These are phyloP conservation scores for Sinocyclocheilus grahami DNA, from an alignment of 2,113 vertebrate genomes.

Conservation along the genomic window DNA sequence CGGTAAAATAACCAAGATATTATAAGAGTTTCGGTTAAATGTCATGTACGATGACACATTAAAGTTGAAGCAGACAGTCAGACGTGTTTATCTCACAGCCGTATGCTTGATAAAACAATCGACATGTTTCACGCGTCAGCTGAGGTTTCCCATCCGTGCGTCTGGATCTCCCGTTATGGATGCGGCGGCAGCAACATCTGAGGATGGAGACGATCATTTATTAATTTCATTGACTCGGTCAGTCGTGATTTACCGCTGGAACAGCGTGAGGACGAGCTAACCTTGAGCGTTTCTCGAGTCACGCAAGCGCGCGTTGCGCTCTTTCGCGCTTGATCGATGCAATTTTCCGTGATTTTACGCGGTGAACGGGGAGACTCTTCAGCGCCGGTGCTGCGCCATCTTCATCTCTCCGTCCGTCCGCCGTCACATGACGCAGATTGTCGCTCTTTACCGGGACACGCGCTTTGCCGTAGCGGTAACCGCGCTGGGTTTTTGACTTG, in stretches of 20 bases:
- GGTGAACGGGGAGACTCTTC: conserved; percentile 40
- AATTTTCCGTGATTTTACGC: background rate
- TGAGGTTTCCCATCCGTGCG: conserved; percentile 9
- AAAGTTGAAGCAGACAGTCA: conserved; percentile 28
- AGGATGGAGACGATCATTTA: conserved; percentile 45
- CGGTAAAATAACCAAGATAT: conserved; percentile 49
- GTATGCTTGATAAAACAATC: background rate
- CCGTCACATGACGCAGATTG: conserved; percentile 59
- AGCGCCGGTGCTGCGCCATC: conserved; percentile 58
- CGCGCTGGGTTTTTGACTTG: background rate
- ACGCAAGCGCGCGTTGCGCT: background rate
- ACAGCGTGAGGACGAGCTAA: background rate
- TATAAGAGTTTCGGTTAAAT: conserved; percentile 51
- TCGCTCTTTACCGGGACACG: conserved; percentile 33
- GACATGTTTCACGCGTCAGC: conserved; percentile 2
- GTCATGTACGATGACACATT: conserved; percentile 61
- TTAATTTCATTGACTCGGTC: conserved; percentile 16
- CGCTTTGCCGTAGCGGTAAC: background rate
- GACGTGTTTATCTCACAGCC: conserved; percentile 10
- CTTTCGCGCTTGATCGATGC: background rate
- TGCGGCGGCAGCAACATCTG: conserved; percentile 17
- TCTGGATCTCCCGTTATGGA: conserved; percentile 28
- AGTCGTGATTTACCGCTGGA: background rate
- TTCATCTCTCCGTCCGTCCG: conserved; percentile 48
- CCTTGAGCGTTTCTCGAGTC: background rate